These are phyloP conservation scores for Meloidogyne exigua DNA, from an alignment of 1,140 invertebrate species.

Conservation along the genomic window DNA sequence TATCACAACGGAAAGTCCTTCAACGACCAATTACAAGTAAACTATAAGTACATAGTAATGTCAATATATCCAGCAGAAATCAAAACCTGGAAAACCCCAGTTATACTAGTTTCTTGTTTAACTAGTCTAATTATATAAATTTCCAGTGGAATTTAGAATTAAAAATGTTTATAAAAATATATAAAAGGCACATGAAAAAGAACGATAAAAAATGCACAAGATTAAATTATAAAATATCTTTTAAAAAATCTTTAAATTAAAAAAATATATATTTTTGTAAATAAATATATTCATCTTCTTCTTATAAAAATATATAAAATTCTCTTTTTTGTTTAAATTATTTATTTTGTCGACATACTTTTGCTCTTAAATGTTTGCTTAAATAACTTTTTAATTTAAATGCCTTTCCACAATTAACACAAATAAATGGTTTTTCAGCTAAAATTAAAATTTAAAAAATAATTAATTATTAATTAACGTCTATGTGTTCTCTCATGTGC, in stretches of 20 bases:
- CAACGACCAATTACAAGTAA: no score
- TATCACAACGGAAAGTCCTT: no score
- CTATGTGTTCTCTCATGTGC: constrained; percentile 20
- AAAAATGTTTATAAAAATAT: neutral
- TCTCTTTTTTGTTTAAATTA: neutral
- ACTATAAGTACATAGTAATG: no score
- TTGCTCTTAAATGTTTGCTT: constrained; percentile 7
- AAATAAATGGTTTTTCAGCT: constrained; percentile 23
- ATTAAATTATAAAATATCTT: neutral
- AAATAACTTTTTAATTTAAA: constrained; percentile 26
- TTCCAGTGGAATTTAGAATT: no score
- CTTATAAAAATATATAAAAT: neutral
- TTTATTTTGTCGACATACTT: constrained; percentile 11
- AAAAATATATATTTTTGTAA: neutral
- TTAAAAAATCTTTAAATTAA: no score
- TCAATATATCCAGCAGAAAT: no score
- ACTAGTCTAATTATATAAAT: no score
- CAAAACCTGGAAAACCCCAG: no score
- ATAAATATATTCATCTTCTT: neutral
- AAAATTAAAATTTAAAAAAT: constrained; percentile 1
- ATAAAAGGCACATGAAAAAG: neutral
- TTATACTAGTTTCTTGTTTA: no score
- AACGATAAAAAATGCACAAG: neutral
- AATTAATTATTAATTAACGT: neutral
- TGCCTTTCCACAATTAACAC: constrained; percentile 4